These are phyloP conservation scores for Sebastes trivittatus DNA, from an alignment of 2,797 vertebrate species.

Conservation along the genomic window DNA sequence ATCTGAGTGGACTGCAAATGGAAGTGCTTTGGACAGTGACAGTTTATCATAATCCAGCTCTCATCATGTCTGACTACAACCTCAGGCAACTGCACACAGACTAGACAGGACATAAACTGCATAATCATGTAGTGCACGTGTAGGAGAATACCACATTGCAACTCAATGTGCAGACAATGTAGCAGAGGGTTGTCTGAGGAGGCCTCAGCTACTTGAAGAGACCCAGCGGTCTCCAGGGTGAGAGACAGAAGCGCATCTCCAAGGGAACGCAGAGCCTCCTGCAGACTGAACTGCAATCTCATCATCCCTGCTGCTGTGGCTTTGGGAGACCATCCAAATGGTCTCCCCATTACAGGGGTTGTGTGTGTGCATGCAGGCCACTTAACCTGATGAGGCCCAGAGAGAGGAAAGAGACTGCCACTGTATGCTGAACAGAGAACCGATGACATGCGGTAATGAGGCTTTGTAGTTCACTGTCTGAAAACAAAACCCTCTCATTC, in stretches of 20 bases:
- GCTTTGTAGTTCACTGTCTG: constrained; percentile 38
- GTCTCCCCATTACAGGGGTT: constrained; percentile 29
- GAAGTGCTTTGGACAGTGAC: constrained; percentile 48
- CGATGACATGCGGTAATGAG: constrained; percentile 39
- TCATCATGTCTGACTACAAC: constrained; percentile 31
- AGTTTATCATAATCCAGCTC: constrained; percentile 41
- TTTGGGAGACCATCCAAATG: constrained; percentile 50
- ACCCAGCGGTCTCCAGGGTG: constrained; percentile 30
- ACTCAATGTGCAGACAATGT: not conserved
- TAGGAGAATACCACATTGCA: not conserved
- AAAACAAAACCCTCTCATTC: constrained; percentile 51
- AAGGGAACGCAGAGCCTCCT: constrained; percentile 24
- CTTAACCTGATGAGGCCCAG: constrained; percentile 54
- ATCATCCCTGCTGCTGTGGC: constrained; percentile 29
- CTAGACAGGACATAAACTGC: constrained; percentile 9
- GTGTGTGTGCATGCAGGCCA: constrained; percentile 18
- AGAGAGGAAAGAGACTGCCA: constrained; percentile 17
- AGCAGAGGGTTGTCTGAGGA: not conserved
- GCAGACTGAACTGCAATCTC: constrained; percentile 43
- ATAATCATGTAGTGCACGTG: not conserved
- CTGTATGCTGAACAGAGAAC: constrained; percentile 25
- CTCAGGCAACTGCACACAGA: constrained; percentile 1
- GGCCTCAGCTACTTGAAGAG: constrained; percentile 12
- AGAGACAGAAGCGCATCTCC: constrained; percentile 27
- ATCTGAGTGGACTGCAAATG: constrained; percentile 38